phyloP scores from a whole-genome alignment of 2,888 invertebrate genomes.

The Drosophila siamana region DNA sequence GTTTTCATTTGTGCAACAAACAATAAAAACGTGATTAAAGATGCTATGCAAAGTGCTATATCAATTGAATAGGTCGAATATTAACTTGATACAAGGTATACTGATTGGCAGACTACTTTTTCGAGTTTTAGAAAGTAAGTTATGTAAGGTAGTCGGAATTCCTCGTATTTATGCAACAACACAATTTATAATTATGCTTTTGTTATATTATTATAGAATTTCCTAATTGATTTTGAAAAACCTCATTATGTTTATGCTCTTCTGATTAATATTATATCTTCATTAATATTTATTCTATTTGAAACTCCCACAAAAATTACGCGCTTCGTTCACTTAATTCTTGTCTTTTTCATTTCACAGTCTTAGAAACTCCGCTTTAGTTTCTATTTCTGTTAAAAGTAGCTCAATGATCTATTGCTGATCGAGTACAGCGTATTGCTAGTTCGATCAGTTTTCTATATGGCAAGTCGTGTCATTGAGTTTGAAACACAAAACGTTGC shows the following conservation, averaged over 20 bases:
- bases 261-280: too few species aligned
- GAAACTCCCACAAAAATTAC: too few species aligned
- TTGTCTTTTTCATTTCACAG: not conserved
- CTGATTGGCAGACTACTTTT: not conserved
- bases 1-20: constrained; percentile 71
- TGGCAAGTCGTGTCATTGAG: constrained; percentile 34
- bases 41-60: constrained; percentile 69
- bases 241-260: too few species aligned
- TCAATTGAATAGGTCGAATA: constrained; percentile 34
- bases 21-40: constrained; percentile 81
- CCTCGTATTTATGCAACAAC: too few species aligned
- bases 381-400: not conserved
- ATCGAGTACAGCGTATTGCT: constrained; percentile 35
- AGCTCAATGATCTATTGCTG: not conserved
- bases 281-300: too few species aligned
- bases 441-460: constrained; percentile 31
- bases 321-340: too few species aligned
- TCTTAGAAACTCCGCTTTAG: not conserved
- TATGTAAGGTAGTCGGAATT: too few species aligned
- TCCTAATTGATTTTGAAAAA: too few species aligned
- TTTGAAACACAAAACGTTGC: constrained; percentile 43
- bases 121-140: not conserved
- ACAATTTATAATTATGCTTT: too few species aligned
- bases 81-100: constrained; percentile 13
- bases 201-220: too few species aligned